Percentiles rank a stretch among this genome's conserved stretches.
phyloP scores from a whole-genome alignment of 2,113 vertebrate genomes.

The Orthonyx spaldingii region DNA sequence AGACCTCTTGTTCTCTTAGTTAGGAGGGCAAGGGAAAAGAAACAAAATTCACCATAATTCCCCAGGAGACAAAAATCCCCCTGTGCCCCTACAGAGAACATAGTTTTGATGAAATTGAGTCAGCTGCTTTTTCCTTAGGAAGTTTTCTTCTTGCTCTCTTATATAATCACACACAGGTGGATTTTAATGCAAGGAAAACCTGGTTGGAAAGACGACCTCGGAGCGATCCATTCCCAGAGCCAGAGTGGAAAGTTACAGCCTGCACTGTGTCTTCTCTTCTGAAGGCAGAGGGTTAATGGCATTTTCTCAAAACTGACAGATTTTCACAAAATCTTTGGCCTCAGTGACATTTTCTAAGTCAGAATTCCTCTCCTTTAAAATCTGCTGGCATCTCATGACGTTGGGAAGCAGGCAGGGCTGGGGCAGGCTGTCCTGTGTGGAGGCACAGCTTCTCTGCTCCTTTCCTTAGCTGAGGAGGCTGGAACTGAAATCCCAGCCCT shows the following conservation, averaged over 20 bases:
- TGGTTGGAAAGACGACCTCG: background rate
- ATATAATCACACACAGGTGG: background rate
- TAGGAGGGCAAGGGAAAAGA: background rate
- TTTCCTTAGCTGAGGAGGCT: background rate
- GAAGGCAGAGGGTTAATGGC: background rate
- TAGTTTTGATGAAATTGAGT: background rate
- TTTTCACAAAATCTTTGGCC: background rate
- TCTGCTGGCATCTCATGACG: accelerated
- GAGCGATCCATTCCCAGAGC: background rate
- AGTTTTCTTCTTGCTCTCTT: background rate
- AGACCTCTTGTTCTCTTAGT: background rate
- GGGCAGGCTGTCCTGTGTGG: background rate
- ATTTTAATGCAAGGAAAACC: background rate
- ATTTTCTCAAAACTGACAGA: background rate
- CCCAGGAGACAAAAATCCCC: background rate
- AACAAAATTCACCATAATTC: background rate
- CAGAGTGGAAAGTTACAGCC: background rate
- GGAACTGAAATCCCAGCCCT: background rate
- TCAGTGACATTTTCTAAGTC: background rate
- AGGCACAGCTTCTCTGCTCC: background rate
- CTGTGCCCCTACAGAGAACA: background rate
- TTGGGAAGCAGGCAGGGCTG: background rate
- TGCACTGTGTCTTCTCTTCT: accelerated
- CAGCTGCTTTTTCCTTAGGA: background rate
- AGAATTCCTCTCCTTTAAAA: background rate